Base-by-base conservation (phyloP, 2,888 invertebrate species). In the Drosophila mayaguana region DNA sequence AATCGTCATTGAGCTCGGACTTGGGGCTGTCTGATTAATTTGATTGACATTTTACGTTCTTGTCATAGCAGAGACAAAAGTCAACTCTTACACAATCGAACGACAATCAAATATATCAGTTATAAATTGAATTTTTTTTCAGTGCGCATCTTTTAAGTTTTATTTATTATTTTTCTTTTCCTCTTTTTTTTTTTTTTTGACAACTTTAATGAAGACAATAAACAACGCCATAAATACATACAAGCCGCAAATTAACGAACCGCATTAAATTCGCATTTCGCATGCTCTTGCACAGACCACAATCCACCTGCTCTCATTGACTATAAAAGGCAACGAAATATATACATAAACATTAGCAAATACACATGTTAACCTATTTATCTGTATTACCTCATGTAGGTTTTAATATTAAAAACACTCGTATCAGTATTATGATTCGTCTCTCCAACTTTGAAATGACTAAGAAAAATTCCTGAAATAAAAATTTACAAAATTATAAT, bases 171-270 rank as follows among this genome's bases (percentile, higher is more conserved):
- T 22, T 45, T 16, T 16, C n/a, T n/a, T 6, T 16, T 38, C 42
- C 45, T 38, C 63, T 16, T 28, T n/a, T 6, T 16, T 38, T 38
- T 46, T 38, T 65, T 43, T 65, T 71, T 76, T 67, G 46, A 51
- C 38, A 50, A 64, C 46, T 69, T 77, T 70, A 71, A 82, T 85
- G 80, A 72, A 57, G 66, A 63, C 50, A 48, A 59, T 72, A 70
- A 59, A 57, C 48, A 20, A n/a, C n/a, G 56, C 46, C 55, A 76
- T 75, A 68, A 66, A 66, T 48, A 18, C 56, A 32, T 60, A 46
- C n/a, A 75, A 28, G 25, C n/a, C 32, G 63, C 55, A 65, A 66
- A 71, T 70, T 66, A 83, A 83, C 78, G 65, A 72, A 66, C 64
- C 72, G 53, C 61, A 69, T 61, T 71, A 55, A 69, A 80, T 60